Conservation (phyloP, 2,888 invertebrate genomes). For the Bhutanitis thaidina region DNA sequence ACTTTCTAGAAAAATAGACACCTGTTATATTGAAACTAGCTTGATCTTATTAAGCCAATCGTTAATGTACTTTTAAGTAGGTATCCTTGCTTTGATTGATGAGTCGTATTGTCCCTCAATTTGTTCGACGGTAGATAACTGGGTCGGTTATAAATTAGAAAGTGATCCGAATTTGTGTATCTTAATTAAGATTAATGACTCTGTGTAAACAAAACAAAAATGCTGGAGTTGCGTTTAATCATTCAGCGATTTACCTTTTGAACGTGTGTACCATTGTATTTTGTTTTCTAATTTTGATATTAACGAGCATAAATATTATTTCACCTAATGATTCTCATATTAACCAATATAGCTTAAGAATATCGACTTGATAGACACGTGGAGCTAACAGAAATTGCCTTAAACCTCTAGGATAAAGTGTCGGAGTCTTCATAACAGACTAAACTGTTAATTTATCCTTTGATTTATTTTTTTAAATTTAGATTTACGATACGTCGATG, state of each 20-base stretch:
- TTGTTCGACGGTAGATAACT: slow-evolving; percentile 48
- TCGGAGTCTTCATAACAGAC: too few species aligned
- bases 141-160: slow-evolving; percentile 43
- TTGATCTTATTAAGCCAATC: slow-evolving; percentile 41
- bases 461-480: too few species aligned
- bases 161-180: slow-evolving; percentile 63
- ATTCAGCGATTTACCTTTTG: neutral
- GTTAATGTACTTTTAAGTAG: slow-evolving; percentile 73
- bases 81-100: slow-evolving; percentile 73
- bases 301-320: too few species aligned
- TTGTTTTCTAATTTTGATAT: too few species aligned
- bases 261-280: too few species aligned
- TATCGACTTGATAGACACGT: too few species aligned
- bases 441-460: too few species aligned
- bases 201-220: slow-evolving; percentile 10
- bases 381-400: too few species aligned
- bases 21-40: slow-evolving; percentile 36
- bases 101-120: slow-evolving; percentile 50
- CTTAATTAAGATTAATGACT: slow-evolving; percentile 66
- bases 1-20: slow-evolving; percentile 39
- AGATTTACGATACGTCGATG: too few species aligned
- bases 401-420: too few species aligned
- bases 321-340: too few species aligned
- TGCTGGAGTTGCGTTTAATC: slow-evolving; percentile 1
- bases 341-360: too few species aligned